These are phyloP conservation scores for Rhopalosiphum padi DNA, from an alignment of 1,140 invertebrate species.

Conservation along the genomic window DNA sequence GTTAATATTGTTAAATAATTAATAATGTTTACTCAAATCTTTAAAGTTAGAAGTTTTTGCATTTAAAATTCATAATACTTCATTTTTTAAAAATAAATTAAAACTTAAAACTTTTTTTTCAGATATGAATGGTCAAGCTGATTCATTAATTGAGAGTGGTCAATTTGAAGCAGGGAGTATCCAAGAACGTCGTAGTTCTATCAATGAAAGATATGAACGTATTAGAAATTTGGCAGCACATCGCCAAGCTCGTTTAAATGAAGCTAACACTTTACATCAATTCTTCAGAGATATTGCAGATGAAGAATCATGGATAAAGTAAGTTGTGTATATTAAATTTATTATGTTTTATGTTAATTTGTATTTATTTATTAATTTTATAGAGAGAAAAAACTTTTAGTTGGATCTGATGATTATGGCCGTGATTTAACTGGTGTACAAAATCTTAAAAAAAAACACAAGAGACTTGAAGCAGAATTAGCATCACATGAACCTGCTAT, in stretches of 20 bases:
- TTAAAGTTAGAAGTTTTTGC: background rate
- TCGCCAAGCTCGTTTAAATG: slow-evolving; percentile 85
- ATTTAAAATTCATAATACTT: background rate
- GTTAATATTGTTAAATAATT: slow-evolving; percentile 63
- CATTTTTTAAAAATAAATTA: background rate
- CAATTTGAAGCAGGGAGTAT: slow-evolving; percentile 94
- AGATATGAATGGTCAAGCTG: slow-evolving; percentile 93
- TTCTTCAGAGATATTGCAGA: slow-evolving; percentile 99
- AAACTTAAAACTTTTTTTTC: slow-evolving; percentile 31
- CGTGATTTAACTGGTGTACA: slow-evolving; percentile 97
- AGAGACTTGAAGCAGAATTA: slow-evolving; percentile 93
- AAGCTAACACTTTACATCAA: slow-evolving; percentile 97
- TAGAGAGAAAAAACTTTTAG: slow-evolving; percentile 95
- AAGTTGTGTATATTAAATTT: slow-evolving; percentile 61
- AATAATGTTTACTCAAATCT: background rate
- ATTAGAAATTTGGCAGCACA: slow-evolving; percentile 93
- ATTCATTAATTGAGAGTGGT: slow-evolving; percentile 91
- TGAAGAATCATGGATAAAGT: slow-evolving; percentile 99
- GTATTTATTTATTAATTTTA: slow-evolving; percentile 55
- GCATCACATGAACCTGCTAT: slow-evolving; percentile 96
- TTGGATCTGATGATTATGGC: slow-evolving; percentile 97
- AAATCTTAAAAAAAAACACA: slow-evolving; percentile 98
- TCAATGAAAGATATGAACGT: slow-evolving; percentile 92
- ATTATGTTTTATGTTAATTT: slow-evolving; percentile 17
- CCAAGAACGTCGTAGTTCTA: slow-evolving; percentile 89